Conservation (phyloP, 1,140 invertebrate genomes). For the Gonioctena quinquepunctata region DNA sequence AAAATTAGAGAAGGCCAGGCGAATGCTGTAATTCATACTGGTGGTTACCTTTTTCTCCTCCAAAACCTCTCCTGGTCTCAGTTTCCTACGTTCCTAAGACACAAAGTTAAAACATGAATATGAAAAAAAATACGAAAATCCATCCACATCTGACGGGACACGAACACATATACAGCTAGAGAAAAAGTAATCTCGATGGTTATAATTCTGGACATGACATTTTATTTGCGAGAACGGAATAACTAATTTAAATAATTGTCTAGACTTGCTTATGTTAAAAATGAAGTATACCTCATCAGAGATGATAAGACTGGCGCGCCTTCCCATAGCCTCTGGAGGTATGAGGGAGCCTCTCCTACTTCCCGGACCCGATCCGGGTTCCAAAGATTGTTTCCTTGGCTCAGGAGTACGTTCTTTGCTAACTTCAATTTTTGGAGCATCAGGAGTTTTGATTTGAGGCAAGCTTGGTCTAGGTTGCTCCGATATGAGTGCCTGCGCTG, state of each 20-base stretch:
- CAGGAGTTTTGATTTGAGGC: constrained; percentile 78
- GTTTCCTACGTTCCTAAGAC: constrained; percentile 67
- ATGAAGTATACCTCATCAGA: constrained; percentile 93
- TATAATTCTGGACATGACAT: no score
- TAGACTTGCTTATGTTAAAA: no score
- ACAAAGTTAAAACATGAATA: constrained; percentile 38
- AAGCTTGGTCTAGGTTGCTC: constrained; percentile 58
- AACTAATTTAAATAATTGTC: no score
- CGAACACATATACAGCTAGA: constrained; percentile 16
- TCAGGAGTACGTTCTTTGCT: constrained; percentile 77
- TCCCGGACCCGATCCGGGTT: constrained; percentile 67
- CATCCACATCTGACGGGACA: constrained; percentile 19
- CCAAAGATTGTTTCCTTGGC: constrained; percentile 75
- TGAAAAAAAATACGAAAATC: constrained; percentile 20
- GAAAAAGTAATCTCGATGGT: no score
- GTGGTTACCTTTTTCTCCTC: constrained; percentile 90
- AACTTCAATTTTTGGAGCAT: constrained; percentile 84
- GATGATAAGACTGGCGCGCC: constrained; percentile 86
- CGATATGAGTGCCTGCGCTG: constrained; percentile 13
- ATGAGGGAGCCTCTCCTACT: constrained; percentile 83
- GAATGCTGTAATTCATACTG: constrained; percentile 27
- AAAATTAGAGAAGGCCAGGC: constrained; percentile 30
- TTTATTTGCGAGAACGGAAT: no score
- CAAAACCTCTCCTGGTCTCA: constrained; percentile 88
- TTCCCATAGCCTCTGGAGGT: constrained; percentile 80